Base-by-base conservation (phyloP, 2,797 vertebrate species). In the Picus viridis region DNA sequence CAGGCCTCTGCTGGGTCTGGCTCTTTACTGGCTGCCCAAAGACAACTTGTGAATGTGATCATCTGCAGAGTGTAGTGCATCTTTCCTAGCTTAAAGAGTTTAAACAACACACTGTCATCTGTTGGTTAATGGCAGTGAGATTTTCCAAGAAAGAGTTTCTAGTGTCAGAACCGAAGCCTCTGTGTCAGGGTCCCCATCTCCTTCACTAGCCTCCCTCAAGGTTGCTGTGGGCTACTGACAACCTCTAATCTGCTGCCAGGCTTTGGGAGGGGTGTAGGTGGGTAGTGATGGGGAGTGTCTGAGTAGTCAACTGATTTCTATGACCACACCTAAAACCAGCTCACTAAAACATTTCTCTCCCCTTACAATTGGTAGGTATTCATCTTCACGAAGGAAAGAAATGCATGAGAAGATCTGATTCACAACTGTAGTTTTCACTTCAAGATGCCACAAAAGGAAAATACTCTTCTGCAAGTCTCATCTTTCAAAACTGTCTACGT, bases 391-490 rank as follows among this genome's bases (percentile, higher is more conserved):
- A 91, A 91, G 87, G 76, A 86, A 69, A 43, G 67, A 72, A 64
- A 72, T 36, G 19, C 13, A 0, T 57, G 53, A 84, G 78, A 89
- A 77, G 70, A 43, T 29, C n/a, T 0, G 0, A 7, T 34, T 0
- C 23, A 81, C 80, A 92, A 43, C 54, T 10, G 11, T 6, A 10
- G 34, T 5, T 30, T 57, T 82, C 27, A 15, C 41, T 19, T 83
- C 94, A 97, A 92, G 84, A 97, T 95, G 96, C 76, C 61, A 10
- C 82, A 12, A 58, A 79, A 70, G 79, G 83, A 56, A 54, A 45
- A 62, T 10, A 61, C 18, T 72, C 61, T 64, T 27, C 53, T 56
- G 16, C 83, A 53, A 24, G 63, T 57, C 19, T 71, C 75, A 9
- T 80, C 62, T 76, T 89, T 64, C 34, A 85, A 78, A 58, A 58